A percentile compares a stretch with the other conserved stretches of the same genome.
Conservation (phyloP, 2,888 invertebrate species). For the Gymnoscelis rufifasciata region DNA sequence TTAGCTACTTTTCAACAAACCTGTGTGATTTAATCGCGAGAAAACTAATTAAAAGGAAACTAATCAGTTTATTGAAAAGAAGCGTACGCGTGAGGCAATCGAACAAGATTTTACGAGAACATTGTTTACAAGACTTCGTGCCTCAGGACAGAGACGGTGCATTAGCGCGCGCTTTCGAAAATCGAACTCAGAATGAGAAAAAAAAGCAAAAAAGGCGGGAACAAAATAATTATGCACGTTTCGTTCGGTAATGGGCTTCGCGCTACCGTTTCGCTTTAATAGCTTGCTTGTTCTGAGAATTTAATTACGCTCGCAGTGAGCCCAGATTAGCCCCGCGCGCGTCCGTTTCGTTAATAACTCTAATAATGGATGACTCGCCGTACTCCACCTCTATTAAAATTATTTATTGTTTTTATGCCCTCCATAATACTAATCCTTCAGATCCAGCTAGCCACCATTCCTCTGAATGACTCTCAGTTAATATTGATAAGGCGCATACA, state of each 20-base stretch:
- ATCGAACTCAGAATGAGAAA: slow-evolving; percentile 66
- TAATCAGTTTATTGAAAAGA: slow-evolving; percentile 56
- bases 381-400: slow-evolving; percentile 39
- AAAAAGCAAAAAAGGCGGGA: slow-evolving; percentile 60
- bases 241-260: slow-evolving; percentile 75
- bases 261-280: slow-evolving; percentile 77
- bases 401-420: slow-evolving; percentile 44
- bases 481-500: slow-evolving; percentile 40
- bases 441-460: slow-evolving; percentile 26
- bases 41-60: slow-evolving; percentile 38
- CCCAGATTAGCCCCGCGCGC: slow-evolving; percentile 70
- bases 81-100: slow-evolving; percentile 59
- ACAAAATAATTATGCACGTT: slow-evolving; percentile 79
- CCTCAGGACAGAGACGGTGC: slow-evolving; percentile 62
- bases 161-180: slow-evolving; percentile 71
- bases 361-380: slow-evolving; percentile 70
- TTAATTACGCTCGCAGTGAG: slow-evolving; percentile 69
- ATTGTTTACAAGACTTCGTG: slow-evolving; percentile 74
- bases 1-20: too few relatives aligned
- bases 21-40: slow-evolving; percentile 26
- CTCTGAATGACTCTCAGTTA: slow-evolving; percentile 30
- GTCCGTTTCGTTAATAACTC: slow-evolving; percentile 75
- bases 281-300: slow-evolving; percentile 77
- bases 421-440: slow-evolving; percentile 39
- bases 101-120: slow-evolving; percentile 74